phyloP scores from a whole-genome alignment of 2,113 vertebrate genomes.

The Campylomormyrus tamandua region DNA sequence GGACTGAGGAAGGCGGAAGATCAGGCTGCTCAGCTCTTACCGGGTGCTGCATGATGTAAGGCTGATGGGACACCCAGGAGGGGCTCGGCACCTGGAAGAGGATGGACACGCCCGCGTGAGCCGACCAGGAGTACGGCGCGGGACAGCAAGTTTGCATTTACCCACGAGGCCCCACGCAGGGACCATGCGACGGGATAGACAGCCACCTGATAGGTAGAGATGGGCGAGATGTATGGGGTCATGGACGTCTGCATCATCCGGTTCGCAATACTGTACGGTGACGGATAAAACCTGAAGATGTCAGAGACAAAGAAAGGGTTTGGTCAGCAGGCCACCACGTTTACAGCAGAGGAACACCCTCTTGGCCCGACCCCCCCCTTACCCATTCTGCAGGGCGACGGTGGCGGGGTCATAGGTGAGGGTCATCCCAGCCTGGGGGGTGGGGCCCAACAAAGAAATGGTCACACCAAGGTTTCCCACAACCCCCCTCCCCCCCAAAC shows the following conservation, averaged over 20 bases:
- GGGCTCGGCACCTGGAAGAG: slow-evolving; percentile 83
- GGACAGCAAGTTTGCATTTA: neutral
- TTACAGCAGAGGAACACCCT: no score
- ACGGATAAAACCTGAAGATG: slow-evolving; percentile 77
- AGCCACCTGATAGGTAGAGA: slow-evolving; percentile 89
- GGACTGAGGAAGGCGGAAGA: slow-evolving; percentile 54
- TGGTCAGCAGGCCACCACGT: neutral
- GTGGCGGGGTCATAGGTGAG: slow-evolving; percentile 93
- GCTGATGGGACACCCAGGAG: slow-evolving; percentile 96
- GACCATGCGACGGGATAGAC: neutral
- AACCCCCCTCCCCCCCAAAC: neutral
- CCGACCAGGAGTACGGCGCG: neutral
- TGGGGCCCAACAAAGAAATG: slow-evolving; percentile 7
- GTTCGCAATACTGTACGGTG: slow-evolving; percentile 91
- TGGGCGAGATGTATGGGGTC: slow-evolving; percentile 87
- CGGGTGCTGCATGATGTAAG: slow-evolving; percentile 96
- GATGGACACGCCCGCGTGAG: slow-evolving; percentile 6
- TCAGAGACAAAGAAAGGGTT: slow-evolving; percentile 27
- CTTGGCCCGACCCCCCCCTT: slow-evolving; percentile 32
- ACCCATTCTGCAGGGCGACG: slow-evolving; percentile 95
- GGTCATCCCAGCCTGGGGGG: slow-evolving; percentile 85
- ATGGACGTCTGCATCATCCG: slow-evolving; percentile 91
- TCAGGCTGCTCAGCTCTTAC: slow-evolving; percentile 63
- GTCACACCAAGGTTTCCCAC: neutral
- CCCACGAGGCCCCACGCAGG: neutral